Base-by-base conservation (phyloP, 1,140 invertebrate genomes). In the Calliphora vicina region DNA sequence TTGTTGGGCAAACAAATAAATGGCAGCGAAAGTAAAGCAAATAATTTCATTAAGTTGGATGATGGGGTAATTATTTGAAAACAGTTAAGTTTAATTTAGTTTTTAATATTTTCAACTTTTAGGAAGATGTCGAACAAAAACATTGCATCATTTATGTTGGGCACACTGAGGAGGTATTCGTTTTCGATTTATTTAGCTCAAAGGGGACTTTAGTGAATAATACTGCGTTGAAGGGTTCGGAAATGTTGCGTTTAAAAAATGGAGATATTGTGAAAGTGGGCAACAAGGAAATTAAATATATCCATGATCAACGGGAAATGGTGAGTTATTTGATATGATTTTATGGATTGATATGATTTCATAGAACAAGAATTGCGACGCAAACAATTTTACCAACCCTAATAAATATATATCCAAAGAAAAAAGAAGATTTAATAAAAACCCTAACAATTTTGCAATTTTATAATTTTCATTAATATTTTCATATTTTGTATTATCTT, bases 191-290 rank as follows among this genome's bases (percentile, higher is more conserved):
- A 78, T 42, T 57, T 26, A 84, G 80, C 43, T 45, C 43, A 5
- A n/a, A 57, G 5, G 83, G 83, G 5, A 84, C 83, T 50, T 84
- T 78, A 27, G 20, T 84, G 25, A 80, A 84, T 82, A 50, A 50
- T 25, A 43, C 43, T 42, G 73, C 43, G 2, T 29, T 84, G 50
- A 61, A 42, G 17, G 23, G n/a, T 23, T 42, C 78, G 45, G n/a
- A 50, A 12, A 82, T 82, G 27, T 13, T 43, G 10, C 35, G 17
- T 20, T 61, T 82, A 27, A 71, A 67, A 43, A 43, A n/a, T 4
- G 29, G 50, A 67, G 50, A 45, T 27, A 29, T 67, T 20, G 4
- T 84, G 8, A 72, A 43, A 1, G 15, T 84, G 12, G 83, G 83
- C 50, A 26, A 73, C n/a, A 20, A 27, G 17, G 25, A 17, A 3